Conservation (phyloP, 53 echinoderm and acorn worm genomes). For the Actinopyga echinites region DNA sequence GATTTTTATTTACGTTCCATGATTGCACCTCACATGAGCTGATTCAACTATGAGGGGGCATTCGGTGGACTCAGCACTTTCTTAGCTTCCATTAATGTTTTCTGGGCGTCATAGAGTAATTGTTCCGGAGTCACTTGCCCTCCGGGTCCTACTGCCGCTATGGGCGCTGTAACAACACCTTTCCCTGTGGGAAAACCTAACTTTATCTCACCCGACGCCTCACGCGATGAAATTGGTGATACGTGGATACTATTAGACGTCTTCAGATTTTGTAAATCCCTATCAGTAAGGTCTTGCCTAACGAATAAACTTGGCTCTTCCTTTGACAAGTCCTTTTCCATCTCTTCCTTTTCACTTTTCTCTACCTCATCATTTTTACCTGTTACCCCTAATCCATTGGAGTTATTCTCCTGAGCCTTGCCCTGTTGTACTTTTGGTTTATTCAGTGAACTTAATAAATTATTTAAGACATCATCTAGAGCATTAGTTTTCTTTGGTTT, state of each 20-base stretch:
- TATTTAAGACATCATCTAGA: constrained; percentile 12
- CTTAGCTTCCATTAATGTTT: constrained; percentile 50
- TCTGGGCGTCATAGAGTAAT: constrained; percentile 49
- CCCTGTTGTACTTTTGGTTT: background rate
- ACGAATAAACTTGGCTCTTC: constrained; percentile 14
- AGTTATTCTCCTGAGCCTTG: background rate
- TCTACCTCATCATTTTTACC: background rate
- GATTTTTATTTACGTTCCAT: too few relatives aligned
- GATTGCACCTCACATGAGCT: too few relatives aligned
- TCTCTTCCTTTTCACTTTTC: constrained; percentile 30
- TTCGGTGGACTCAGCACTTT: constrained; percentile 47
- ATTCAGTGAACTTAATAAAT: background rate
- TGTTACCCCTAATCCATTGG: background rate
- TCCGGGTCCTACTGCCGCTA: background rate
- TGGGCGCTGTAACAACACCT: background rate
- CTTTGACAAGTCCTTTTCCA: background rate
- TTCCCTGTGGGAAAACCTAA: background rate
- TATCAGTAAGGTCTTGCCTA: constrained; percentile 4
- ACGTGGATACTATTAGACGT: constrained; percentile 31
- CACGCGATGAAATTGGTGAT: constrained; percentile 22
- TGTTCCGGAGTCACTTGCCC: constrained; percentile 41
- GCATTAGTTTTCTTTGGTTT: background rate
- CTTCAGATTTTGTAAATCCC: background rate
- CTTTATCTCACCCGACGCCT: constrained; percentile 1
- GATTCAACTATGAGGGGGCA: background rate